Evolutionary conservation across 1,140 invertebrate species (phyloP).

Genomic region (Heliconius nattereri): DNA sequence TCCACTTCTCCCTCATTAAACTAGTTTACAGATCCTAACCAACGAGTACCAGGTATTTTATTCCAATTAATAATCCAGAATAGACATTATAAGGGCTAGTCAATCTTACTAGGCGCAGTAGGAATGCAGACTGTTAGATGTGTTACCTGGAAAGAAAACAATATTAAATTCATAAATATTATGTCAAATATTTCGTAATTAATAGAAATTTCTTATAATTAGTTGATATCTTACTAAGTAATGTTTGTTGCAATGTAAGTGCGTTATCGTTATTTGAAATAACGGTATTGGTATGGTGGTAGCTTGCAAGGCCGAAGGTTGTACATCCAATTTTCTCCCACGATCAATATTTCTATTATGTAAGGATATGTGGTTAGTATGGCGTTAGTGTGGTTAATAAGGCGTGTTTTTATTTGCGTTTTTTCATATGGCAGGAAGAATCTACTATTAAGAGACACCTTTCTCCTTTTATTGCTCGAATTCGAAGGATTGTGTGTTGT

Average conservation of each 20-base stretch:
- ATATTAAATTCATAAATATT: background rate
- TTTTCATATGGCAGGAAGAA: no score
- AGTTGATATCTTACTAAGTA: no score
- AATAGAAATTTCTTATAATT: background rate
- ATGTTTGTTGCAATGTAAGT: no score
- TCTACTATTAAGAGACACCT: background rate
- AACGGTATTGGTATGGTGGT: no score
- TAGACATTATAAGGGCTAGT: background rate
- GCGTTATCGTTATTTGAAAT: background rate
- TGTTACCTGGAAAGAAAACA: background rate
- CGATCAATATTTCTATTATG: background rate
- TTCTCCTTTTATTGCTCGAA: no score
- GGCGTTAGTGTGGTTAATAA: no score
- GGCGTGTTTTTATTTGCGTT: no score
- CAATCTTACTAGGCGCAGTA: background rate
- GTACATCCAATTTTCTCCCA: background rate
- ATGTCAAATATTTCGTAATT: background rate
- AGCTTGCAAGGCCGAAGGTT: background rate
- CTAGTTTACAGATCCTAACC: conserved; percentile 1
- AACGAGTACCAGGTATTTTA: background rate
- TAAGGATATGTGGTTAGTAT: background rate
- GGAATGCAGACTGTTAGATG: background rate
- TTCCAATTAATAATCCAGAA: conserved; percentile 8
- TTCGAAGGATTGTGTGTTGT: no score
- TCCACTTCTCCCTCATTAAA: conserved; percentile 1